Evolutionary conservation across 2,888 invertebrate species (phyloP).

Genomic region (Amblyjoppa fuscipennis): DNA sequence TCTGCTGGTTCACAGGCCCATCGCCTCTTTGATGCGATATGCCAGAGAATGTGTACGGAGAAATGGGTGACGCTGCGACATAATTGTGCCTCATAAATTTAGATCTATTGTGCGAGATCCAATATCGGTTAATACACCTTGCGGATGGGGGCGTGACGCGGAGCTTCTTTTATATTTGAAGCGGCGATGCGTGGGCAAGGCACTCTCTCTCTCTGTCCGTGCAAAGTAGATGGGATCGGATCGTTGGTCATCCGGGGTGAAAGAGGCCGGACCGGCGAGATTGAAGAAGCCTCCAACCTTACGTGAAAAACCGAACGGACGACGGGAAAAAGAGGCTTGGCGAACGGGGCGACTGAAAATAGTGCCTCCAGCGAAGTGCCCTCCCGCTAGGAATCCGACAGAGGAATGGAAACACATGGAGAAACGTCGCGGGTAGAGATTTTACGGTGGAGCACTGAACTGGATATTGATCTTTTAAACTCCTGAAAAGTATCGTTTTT

Average conservation of each 20-base stretch:
- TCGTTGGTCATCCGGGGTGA: constrained; percentile 13
- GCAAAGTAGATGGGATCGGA: constrained; percentile 37
- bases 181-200: neutral
- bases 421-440: neutral
- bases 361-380: neutral
- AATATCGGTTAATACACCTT: constrained; percentile 20
- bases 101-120: constrained; percentile 6
- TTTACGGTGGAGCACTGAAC: neutral
- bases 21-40: neutral
- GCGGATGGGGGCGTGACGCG: neutral
- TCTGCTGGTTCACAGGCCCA: neutral
- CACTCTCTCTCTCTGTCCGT: neutral
- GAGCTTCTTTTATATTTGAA: constrained; percentile 5
- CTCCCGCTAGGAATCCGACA: neutral
- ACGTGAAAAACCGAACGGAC: constrained; percentile 30
- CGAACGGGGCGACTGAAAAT: neutral
- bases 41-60: neutral
- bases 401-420: neutral
- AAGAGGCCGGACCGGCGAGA: constrained; percentile 3
- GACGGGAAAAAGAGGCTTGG: constrained; percentile 10
- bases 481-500: no score
- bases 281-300: neutral
- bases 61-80: constrained; percentile 42
- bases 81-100: constrained; percentile 36
- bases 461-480: neutral